Evolutionary conservation across 2,888 invertebrate species (phyloP).

Genomic region (Oscheius sp.): DNA sequence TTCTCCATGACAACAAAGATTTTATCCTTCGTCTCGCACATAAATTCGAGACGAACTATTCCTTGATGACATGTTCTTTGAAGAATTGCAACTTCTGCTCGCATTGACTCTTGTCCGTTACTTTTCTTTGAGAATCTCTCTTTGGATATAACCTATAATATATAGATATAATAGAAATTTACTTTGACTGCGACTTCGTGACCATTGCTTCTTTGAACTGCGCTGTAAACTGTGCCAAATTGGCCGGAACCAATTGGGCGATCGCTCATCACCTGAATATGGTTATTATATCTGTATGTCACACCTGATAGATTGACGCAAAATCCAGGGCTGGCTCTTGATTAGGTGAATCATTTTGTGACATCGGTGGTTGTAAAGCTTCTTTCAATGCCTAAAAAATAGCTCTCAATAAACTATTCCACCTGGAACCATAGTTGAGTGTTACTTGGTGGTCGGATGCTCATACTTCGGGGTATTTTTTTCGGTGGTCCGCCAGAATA

Average conservation of each 20-base stretch:
- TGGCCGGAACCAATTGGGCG: slow-evolving; percentile 97
- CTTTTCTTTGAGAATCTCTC: slow-evolving; percentile 66
- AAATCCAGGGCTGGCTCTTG: slow-evolving; percentile 68
- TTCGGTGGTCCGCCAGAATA: slow-evolving; percentile 52
- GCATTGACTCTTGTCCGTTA: slow-evolving; percentile 64
- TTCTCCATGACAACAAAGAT: slow-evolving; percentile 99
- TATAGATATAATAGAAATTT: not conserved
- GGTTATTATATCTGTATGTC: not conserved
- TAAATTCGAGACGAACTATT: slow-evolving; percentile 87
- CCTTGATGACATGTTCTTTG: slow-evolving; percentile 72
- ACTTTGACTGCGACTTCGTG: slow-evolving; percentile 70
- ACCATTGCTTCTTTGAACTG: slow-evolving; percentile 72
- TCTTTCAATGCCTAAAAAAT: slow-evolving; percentile 51
- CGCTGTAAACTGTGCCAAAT: slow-evolving; percentile 98
- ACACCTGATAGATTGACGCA: slow-evolving; percentile 66
- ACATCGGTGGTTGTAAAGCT: slow-evolving; percentile 58
- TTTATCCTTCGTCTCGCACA: slow-evolving; percentile 97
- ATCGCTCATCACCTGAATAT: slow-evolving; percentile 78
- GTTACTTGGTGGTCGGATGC: slow-evolving; percentile 49
- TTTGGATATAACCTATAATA: slow-evolving; percentile 64
- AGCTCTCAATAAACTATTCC: not conserved
- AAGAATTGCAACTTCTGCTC: slow-evolving; percentile 63
- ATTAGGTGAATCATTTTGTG: slow-evolving; percentile 56
- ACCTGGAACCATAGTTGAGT: slow-evolving; percentile 63
- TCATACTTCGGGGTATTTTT: slow-evolving; percentile 52